Conservation (phyloP, 1,140 invertebrate genomes). For the Chrysoperla carnea region DNA sequence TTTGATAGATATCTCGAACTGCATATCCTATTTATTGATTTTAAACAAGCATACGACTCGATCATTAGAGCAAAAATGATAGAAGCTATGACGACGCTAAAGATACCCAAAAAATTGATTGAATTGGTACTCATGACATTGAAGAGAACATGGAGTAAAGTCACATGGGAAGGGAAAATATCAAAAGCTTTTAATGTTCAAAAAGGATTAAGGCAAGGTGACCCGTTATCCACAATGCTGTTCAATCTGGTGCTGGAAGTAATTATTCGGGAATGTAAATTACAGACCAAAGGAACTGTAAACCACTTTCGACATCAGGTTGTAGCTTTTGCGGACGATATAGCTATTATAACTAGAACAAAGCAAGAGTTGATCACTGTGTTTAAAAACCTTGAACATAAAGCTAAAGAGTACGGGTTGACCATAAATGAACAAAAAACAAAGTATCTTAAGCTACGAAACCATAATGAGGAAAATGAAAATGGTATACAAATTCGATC, state of each 20-base stretch:
- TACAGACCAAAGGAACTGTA: too few species aligned
- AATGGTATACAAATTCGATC: background rate
- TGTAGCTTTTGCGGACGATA: slow-evolving; percentile 5
- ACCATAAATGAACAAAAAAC: background rate
- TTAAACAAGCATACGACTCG: slow-evolving; percentile 8
- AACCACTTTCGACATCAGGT: background rate
- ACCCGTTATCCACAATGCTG: slow-evolving; percentile 4
- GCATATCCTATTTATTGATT: slow-evolving; percentile 8
- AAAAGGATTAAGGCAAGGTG: slow-evolving; percentile 6
- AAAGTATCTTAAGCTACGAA: background rate
- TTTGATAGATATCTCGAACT: too few species aligned
- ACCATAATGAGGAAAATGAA: background rate
- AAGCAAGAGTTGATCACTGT: too few species aligned
- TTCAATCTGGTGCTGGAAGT: slow-evolving; percentile 7
- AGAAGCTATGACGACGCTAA: background rate
- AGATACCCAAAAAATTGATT: slow-evolving; percentile 4
- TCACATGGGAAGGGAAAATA: background rate
- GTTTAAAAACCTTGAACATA: too few species aligned
- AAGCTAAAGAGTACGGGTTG: background rate
- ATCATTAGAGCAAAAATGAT: slow-evolving; percentile 1
- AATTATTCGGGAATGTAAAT: background rate
- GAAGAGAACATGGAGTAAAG: background rate
- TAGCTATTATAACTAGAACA: slow-evolving; percentile 2
- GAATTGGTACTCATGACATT: slow-evolving; percentile 3
- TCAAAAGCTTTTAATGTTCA: slow-evolving; percentile 2